phyloP scores from a whole-genome alignment of 1,140 invertebrate genomes.

The Varroa destructor region DNA sequence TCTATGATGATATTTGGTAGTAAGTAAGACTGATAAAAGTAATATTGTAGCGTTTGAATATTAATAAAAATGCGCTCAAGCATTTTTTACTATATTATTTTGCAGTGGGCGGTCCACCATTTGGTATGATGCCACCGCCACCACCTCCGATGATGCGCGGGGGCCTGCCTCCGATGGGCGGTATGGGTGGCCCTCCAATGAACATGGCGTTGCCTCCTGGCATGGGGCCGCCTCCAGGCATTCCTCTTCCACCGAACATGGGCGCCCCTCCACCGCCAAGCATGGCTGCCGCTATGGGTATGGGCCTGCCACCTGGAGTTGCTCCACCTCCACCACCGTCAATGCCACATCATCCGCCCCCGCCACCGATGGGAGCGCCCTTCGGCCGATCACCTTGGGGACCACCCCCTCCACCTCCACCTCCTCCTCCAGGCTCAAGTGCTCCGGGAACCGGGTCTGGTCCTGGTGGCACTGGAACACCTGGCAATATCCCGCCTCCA shows the following conservation, averaged over 20 bases:
- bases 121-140: slow-evolving; percentile 17
- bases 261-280: slow-evolving; percentile 40
- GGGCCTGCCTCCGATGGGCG: slow-evolving; percentile 42
- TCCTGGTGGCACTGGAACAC: neutral
- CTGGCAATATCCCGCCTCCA: neutral
- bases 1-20: no score
- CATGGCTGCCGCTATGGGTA: neutral
- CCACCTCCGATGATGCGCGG: slow-evolving; percentile 28
- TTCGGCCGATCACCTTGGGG: slow-evolving; percentile 42
- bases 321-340: slow-evolving; percentile 36
- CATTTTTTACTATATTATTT: neutral
- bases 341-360: slow-evolving; percentile 46
- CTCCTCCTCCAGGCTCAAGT: slow-evolving; percentile 38
- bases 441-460: no score
- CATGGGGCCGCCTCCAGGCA: slow-evolving; percentile 37
- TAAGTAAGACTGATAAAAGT: no score
- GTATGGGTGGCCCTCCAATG: neutral
- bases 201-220: slow-evolving; percentile 45
- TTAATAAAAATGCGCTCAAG: no score
- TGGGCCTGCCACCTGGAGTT: slow-evolving; percentile 32
- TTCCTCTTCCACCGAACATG: slow-evolving; percentile 38
- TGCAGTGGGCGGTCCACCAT: slow-evolving; percentile 21
- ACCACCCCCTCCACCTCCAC: slow-evolving; percentile 41
- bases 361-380: slow-evolving; percentile 39
- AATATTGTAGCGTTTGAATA: no score